Conservation (phyloP, 2,888 invertebrate species). For the Peribatodes rhomboidaria region DNA sequence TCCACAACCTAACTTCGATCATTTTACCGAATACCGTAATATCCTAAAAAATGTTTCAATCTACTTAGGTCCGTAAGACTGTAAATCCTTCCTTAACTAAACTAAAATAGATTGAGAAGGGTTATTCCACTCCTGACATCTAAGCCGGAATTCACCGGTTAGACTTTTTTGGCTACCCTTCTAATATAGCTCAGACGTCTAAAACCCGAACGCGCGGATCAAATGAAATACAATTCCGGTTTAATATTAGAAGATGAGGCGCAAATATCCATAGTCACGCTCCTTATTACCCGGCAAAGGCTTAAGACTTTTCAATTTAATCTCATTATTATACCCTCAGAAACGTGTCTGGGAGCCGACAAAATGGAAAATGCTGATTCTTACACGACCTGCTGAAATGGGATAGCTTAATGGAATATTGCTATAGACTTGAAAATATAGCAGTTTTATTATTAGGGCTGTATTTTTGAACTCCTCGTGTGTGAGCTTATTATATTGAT, state of each 20-base stretch:
- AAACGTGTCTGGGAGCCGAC: conserved; percentile 62
- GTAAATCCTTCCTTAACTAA: neutral
- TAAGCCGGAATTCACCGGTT: neutral
- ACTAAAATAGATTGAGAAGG: neutral
- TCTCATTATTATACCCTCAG: conserved; percentile 76
- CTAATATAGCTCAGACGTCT: conserved; percentile 7
- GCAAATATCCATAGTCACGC: conserved; percentile 80
- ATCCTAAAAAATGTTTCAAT: no score
- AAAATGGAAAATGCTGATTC: conserved; percentile 47
- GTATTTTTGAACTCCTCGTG: neutral
- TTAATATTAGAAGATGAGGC: conserved; percentile 78
- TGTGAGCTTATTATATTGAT: neutral
- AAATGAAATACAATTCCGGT: conserved; percentile 38
- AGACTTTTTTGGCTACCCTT: neutral
- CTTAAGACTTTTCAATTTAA: conserved; percentile 80
- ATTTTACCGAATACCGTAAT: no score
- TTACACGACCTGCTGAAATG: conserved; percentile 31
- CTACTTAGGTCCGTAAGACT: neutral
- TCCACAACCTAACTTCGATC: no score
- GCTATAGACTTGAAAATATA: conserved; percentile 8
- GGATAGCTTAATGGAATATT: conserved; percentile 30
- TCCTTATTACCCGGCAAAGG: conserved; percentile 76
- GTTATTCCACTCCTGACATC: neutral
- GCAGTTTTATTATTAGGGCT: neutral
- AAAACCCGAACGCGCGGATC: conserved; percentile 11